phyloP scores from a whole-genome alignment of 1,140 invertebrate genomes.

The Drosophila insularis region DNA sequence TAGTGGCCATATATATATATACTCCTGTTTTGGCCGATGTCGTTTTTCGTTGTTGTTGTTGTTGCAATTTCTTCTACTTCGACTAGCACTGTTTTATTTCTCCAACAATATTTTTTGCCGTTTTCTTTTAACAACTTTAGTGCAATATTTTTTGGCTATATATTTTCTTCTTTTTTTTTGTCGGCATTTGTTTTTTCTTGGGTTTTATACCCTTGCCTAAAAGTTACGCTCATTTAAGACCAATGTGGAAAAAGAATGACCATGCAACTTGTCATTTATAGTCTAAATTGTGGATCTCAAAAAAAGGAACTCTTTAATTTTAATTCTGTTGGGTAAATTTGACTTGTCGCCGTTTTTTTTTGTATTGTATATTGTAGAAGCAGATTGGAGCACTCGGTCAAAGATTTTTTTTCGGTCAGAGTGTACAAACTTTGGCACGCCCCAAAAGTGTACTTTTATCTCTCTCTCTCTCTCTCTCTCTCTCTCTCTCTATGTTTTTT shows the following conservation, averaged over 20 bases:
- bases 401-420: neutral
- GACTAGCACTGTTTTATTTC: constrained; percentile 11
- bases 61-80: constrained; percentile 35
- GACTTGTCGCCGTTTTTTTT: too few relatives aligned
- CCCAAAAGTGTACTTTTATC: neutral
- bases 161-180: constrained; percentile 8
- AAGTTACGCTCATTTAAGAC: too few relatives aligned
- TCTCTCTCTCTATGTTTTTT: constrained; percentile 4
- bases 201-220: too few relatives aligned
- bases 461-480: constrained; percentile 19
- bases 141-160: constrained; percentile 12
- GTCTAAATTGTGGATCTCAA: too few relatives aligned
- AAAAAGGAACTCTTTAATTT: too few relatives aligned
- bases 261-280: too few relatives aligned
- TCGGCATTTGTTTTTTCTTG: neutral
- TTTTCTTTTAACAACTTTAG: constrained; percentile 44
- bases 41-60: constrained; percentile 9
- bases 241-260: too few relatives aligned
- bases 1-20: constrained; percentile 1
- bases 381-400: too few relatives aligned
- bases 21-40: neutral
- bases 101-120: constrained; percentile 10
- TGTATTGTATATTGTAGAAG: too few relatives aligned
- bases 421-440: neutral
- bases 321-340: too few relatives aligned